Percentiles rank a stretch among this genome's conserved stretches.
Evolutionary conservation across 2,113 vertebrate genomes (phyloP).

Genomic region (Himantopus leucocephalus): DNA sequence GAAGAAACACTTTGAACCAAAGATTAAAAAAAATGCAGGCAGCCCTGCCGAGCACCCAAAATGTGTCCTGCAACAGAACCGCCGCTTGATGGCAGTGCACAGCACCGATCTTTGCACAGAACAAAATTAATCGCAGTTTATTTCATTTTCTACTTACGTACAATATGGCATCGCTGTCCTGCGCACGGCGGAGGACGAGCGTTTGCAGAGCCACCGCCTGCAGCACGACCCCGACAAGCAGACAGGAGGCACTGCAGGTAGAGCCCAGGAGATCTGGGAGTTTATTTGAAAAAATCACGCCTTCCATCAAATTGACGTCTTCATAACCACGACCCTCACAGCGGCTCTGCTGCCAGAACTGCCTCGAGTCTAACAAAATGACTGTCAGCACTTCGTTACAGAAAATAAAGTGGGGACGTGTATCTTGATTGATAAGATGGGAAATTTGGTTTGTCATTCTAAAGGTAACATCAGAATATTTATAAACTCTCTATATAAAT

Average conservation of each 20-base stretch:
- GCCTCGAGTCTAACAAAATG: neutral
- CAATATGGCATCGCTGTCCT: neutral
- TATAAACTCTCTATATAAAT: neutral
- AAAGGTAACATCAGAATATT: neutral
- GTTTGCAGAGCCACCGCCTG: neutral
- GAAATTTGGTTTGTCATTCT: neutral
- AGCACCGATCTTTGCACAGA: neutral
- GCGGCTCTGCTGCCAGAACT: neutral
- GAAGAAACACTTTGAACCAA: neutral
- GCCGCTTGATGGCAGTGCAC: constrained; percentile 55
- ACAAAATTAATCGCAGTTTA: neutral
- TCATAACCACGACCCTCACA: neutral
- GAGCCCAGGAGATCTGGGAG: neutral
- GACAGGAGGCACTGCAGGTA: neutral
- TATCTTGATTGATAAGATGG: neutral
- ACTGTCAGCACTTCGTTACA: neutral
- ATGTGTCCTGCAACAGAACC: neutral
- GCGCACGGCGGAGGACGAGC: accelerated
- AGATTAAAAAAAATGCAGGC: neutral
- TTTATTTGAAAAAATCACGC: neutral
- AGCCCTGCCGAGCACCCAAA: neutral
- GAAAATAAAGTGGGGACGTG: neutral
- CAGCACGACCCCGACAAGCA: neutral
- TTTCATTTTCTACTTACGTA: neutral
- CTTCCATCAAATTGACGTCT: neutral